Conservation (phyloP, 1,140 invertebrate species). For the Drosophila grimshawi region DNA sequence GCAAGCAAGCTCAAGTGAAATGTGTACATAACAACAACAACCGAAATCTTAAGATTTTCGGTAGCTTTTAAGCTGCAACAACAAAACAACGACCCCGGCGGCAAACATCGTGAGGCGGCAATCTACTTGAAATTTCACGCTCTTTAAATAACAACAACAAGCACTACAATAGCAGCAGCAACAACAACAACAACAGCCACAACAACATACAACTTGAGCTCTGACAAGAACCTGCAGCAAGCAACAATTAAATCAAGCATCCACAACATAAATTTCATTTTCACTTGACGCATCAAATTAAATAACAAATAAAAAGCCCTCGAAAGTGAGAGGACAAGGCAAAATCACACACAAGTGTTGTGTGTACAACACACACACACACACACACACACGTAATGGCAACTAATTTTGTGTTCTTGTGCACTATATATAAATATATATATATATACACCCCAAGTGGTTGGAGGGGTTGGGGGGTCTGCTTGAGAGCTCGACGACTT, state of each 20-base stretch:
- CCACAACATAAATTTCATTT: conserved; percentile 67
- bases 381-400: conserved; percentile 61
- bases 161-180: conserved; percentile 3
- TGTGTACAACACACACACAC: conserved; percentile 24
- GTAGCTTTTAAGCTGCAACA: conserved; percentile 53
- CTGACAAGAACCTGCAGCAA: conserved; percentile 26
- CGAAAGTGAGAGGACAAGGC: conserved; percentile 20
- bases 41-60: conserved; percentile 58
- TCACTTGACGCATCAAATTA: conserved; percentile 79
- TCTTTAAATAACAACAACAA: conserved; percentile 74
- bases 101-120: conserved; percentile 65
- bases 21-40: conserved; percentile 43
- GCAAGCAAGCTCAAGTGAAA: conserved; percentile 58
- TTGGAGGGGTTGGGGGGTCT: background rate
- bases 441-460: conserved; percentile 2
- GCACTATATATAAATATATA: conserved; percentile 24
- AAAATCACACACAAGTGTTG: conserved; percentile 49
- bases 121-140: conserved; percentile 79
- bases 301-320: conserved; percentile 63
- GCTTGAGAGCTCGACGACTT: conserved; percentile 43
- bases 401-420: conserved; percentile 79
- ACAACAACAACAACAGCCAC: background rate
- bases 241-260: conserved; percentile 50
- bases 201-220: conserved; percentile 27
- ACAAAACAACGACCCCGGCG: conserved; percentile 16